Evolutionary conservation across 2,113 vertebrate genomes (phyloP), one percentile per base, ranked within the genome.

Genomic region (Perognathus longimembris): DNA sequence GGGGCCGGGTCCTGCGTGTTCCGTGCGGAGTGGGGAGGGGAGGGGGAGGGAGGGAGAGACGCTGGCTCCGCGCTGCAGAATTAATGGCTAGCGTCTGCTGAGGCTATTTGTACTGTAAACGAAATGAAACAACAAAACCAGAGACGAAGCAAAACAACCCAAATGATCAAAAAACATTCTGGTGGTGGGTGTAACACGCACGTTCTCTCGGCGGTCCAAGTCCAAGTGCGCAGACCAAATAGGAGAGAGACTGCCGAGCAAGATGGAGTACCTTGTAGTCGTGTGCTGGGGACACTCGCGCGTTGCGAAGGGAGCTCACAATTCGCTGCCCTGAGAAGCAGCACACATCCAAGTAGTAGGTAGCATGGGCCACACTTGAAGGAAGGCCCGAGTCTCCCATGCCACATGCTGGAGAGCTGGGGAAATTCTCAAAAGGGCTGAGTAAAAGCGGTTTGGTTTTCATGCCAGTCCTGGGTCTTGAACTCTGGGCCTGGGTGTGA

Each of bases 21-120:
- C 95, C 96, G 78, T 71, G 95, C 95, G 93, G 97, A 97, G 97
- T 96, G 88, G 88, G 95, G 45, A 74, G 0, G 2, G 87, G 96
- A 20, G 57, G 61, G 81, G 45, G 69, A 45, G 94, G 93, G 92
- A 96, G 97, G 22, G n/a, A 24, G 75, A 89, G 95, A 96, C 38
- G 77, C 96, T 97, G 98, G 97, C 98, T 97, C 96, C 94, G 94
- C 95, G 97, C 97, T 95, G 97, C 96, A 92, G 98, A 97, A 97
- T 97, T 98, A 97, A 98, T 97, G 97, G 97, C 96, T 97, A 97
- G 97, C 94, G 97, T 98, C 98, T 98, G 98, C 98, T 94, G 92
- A 94, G 97, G 98, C 97, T 97, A 97, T 98, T 97, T 97, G 97
- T 96, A 96, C 97, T 95, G 95, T 89, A 97, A 97, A 97, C 0